Evolutionary conservation across 64 coral and sea anemone genomes (phyloP).

Genomic region (Montipora cactus): DNA sequence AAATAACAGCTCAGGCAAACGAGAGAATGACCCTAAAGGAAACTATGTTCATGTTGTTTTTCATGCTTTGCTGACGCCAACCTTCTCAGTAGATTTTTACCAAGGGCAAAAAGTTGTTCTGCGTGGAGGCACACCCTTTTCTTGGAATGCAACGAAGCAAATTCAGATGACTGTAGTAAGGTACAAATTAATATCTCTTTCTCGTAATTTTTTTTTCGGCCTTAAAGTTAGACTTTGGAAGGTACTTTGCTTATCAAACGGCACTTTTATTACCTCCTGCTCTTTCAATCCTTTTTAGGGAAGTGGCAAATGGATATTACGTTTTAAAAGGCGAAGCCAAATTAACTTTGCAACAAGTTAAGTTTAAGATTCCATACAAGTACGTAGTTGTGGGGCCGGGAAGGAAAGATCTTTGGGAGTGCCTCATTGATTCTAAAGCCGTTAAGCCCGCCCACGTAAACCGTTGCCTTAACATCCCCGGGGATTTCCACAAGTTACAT

Average conservation of each 20-base stretch:
- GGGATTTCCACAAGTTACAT: not conserved
- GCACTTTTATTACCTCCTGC: no score
- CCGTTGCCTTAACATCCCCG: constrained; percentile 27
- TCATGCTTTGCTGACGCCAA: constrained; percentile 7
- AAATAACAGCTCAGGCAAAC: not conserved
- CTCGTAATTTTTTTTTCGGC: not conserved
- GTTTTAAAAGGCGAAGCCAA: not conserved
- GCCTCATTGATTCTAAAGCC: not conserved
- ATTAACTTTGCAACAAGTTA: not conserved
- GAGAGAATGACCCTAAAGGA: not conserved
- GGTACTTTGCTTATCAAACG: not conserved
- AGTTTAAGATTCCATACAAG: not conserved
- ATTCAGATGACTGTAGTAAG: not conserved
- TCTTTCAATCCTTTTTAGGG: not conserved
- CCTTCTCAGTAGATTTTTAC: not conserved
- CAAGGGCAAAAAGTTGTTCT: not conserved
- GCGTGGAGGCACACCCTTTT: not conserved
- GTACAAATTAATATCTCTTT: not conserved
- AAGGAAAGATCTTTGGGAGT: constrained; percentile 47
- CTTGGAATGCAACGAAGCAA: not conserved
- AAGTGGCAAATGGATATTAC: not conserved
- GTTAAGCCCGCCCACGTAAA: not conserved
- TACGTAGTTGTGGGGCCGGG: not conserved
- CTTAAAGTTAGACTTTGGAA: no score
- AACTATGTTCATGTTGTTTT: not conserved